These are phyloP conservation scores for Pipistrellus nathusii DNA, from an alignment of 2,797 vertebrate species.

Conservation along the genomic window DNA sequence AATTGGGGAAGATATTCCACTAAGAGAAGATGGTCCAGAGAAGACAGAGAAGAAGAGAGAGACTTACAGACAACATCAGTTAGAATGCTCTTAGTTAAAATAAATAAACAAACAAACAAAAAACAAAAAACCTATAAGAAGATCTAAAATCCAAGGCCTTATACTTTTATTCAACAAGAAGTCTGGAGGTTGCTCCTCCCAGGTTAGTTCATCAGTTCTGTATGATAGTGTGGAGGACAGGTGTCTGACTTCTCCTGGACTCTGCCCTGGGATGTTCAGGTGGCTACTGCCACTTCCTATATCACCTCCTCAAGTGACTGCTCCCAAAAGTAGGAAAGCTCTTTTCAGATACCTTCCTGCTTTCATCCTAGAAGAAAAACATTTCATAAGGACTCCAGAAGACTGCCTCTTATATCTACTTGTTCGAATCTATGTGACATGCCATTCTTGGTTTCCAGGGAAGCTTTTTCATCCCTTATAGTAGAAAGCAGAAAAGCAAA, in stretches of 20 bases:
- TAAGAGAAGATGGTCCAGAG: neutral
- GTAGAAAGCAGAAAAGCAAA: neutral
- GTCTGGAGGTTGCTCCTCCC: neutral
- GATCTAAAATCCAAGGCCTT: neutral
- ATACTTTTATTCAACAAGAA: neutral
- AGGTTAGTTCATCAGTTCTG: too few species aligned
- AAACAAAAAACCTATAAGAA: neutral
- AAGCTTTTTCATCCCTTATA: neutral
- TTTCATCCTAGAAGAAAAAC: neutral
- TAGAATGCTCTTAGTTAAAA: neutral
- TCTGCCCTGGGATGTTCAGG: neutral
- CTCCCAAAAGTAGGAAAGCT: neutral
- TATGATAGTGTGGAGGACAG: rapidly evolving
- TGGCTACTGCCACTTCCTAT: neutral
- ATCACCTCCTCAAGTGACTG: neutral
- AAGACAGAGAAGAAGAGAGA: neutral
- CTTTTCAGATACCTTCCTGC: neutral
- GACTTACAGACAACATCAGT: neutral
- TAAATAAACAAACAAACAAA: neutral
- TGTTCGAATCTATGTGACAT: neutral
- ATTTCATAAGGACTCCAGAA: neutral
- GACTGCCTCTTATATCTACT: neutral
- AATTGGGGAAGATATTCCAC: neutral
- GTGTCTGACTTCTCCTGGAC: neutral
- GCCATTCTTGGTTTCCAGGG: neutral